These are phyloP conservation scores for Yponomeuta plumbellus DNA, from an alignment of 2,888 invertebrate species.

Conservation along the genomic window DNA sequence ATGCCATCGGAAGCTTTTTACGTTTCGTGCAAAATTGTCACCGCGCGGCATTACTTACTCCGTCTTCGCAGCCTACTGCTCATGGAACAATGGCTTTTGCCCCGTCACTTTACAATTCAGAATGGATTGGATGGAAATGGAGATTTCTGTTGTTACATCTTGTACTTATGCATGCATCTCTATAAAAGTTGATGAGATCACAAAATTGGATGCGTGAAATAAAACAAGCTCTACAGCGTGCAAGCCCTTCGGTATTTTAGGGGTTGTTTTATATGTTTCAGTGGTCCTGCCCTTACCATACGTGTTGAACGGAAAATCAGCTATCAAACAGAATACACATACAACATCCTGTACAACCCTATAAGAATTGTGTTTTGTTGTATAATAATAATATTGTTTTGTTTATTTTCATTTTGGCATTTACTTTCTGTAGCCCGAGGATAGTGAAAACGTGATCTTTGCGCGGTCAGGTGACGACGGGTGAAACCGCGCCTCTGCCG, in stretches of 20 bases:
- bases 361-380: too few relatives aligned
- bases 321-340: too few relatives aligned
- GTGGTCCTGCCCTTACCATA: too few relatives aligned
- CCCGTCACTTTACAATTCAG: neutral
- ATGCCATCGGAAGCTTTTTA: neutral
- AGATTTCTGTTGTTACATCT: neutral
- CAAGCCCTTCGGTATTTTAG: too few relatives aligned
- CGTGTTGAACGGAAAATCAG: too few relatives aligned
- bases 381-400: too few relatives aligned
- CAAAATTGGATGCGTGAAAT: neutral
- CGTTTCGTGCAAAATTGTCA: neutral
- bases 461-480: neutral
- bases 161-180: neutral
- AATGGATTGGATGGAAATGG: slow-evolving; percentile 1
- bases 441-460: neutral
- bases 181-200: neutral
- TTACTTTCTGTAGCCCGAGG: neutral
- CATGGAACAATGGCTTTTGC: neutral
- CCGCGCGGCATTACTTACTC: neutral
- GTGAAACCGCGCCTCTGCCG: neutral
- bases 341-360: too few relatives aligned
- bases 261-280: too few relatives aligned
- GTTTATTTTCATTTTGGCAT: too few relatives aligned
- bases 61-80: neutral
- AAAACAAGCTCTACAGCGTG: neutral